phyloP scores from a whole-genome alignment of 2,797 vertebrate species.

The Nothura maculosa region DNA sequence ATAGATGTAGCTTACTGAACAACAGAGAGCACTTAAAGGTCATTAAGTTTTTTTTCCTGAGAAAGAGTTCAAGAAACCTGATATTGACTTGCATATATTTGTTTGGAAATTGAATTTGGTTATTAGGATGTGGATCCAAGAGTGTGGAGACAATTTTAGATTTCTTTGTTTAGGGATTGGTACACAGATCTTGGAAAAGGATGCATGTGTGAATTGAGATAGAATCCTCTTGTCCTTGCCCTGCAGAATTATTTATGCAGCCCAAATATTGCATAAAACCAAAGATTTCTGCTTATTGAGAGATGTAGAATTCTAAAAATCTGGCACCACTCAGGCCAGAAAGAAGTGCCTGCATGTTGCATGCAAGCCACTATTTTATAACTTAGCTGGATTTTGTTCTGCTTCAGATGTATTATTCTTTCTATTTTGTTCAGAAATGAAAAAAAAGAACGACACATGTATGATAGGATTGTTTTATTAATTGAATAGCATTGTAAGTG shows the following conservation, averaged over 20 bases:
- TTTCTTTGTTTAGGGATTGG: conserved; percentile 25
- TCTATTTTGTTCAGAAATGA: background rate
- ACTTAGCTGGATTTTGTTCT: background rate
- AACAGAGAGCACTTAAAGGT: background rate
- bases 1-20: background rate
- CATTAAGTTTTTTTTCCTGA: background rate
- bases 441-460: background rate
- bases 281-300: background rate
- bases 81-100: background rate
- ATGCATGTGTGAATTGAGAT: background rate
- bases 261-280: background rate
- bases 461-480: background rate
- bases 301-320: background rate
- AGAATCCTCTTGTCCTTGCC: background rate
- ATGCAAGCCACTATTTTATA: background rate
- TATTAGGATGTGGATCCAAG: background rate
- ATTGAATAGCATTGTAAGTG: background rate
- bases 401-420: background rate
- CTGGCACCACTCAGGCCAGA: background rate
- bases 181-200: background rate
- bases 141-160: accelerated
- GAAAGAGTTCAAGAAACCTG: background rate
- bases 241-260: background rate
- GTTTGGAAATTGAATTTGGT: background rate
- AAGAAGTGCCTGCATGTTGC: background rate